phyloP scores from a whole-genome alignment of 1,140 invertebrate genomes.

The Megalonaias nervosa region DNA sequence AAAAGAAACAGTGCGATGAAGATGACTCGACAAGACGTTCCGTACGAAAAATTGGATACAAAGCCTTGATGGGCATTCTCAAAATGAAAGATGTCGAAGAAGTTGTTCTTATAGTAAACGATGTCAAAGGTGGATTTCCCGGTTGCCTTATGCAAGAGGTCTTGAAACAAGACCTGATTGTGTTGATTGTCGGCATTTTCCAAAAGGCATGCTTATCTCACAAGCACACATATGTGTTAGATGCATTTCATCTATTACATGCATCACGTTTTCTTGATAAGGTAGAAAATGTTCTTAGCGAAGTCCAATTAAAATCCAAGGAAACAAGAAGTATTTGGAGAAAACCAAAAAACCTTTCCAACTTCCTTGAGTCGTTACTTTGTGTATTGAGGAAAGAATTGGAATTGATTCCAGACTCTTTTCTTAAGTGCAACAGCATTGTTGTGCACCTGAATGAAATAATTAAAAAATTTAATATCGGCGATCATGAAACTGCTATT shows the following conservation, averaged over 20 bases:
- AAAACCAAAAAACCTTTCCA: neutral
- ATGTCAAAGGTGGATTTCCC: slow-evolving; percentile 23
- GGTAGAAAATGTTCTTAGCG: neutral
- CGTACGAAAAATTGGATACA: too few species aligned
- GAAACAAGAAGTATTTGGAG: neutral
- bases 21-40: too few species aligned
- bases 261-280: slow-evolving; percentile 7
- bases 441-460: slow-evolving; percentile 1
- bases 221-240: neutral
- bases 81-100: slow-evolving; percentile 8
- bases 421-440: neutral
- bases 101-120: slow-evolving; percentile 19
- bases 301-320: slow-evolving; percentile 8
- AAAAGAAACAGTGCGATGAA: slow-evolving; percentile 13
- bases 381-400: neutral
- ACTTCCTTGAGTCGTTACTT: neutral
- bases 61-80: too few species aligned
- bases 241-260: neutral
- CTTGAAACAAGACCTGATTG: too few species aligned
- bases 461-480: neutral
- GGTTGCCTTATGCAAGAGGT: neutral
- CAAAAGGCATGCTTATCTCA: too few species aligned
- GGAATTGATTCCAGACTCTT: neutral
- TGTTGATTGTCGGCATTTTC: too few species aligned
- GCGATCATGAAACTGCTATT: neutral